These are phyloP conservation scores for Hippocampus comes DNA, from an alignment of 2,113 vertebrate genomes.

Conservation along the genomic window DNA sequence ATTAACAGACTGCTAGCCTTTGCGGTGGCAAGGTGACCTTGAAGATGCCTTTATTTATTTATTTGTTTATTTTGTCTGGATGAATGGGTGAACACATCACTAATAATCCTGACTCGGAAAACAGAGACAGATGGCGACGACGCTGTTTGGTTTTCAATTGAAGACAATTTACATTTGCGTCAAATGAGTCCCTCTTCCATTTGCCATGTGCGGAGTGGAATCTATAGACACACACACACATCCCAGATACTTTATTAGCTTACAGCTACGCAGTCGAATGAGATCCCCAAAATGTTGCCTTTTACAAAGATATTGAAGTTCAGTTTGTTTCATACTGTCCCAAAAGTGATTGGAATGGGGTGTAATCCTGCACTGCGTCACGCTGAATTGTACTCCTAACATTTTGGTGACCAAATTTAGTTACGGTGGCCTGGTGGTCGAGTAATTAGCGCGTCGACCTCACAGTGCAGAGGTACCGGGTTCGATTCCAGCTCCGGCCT, in stretches of 20 bases:
- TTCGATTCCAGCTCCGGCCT: no score
- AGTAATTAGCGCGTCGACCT: no score
- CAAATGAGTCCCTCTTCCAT: neutral
- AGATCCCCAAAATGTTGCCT: neutral
- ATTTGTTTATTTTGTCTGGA: neutral
- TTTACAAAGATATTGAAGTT: neutral
- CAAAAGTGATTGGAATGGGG: neutral
- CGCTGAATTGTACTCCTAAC: neutral
- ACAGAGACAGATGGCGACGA: neutral
- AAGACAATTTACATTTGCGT: neutral
- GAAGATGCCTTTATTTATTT: neutral
- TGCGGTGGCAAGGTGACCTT: conserved; percentile 16
- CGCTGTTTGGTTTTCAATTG: neutral
- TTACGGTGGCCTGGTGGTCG: no score
- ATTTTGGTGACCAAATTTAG: no score
- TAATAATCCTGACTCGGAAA: conserved; percentile 11
- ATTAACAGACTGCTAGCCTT: conserved; percentile 35
- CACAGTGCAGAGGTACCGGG: no score
- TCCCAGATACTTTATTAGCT: neutral
- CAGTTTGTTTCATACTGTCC: neutral
- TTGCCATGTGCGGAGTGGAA: neutral
- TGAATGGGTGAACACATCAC: neutral
- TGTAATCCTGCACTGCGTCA: neutral
- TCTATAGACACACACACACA: neutral
- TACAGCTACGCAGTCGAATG: neutral